These are phyloP conservation scores for Hypsopygia costalis DNA, from an alignment of 2,888 invertebrate genomes.

Conservation along the genomic window DNA sequence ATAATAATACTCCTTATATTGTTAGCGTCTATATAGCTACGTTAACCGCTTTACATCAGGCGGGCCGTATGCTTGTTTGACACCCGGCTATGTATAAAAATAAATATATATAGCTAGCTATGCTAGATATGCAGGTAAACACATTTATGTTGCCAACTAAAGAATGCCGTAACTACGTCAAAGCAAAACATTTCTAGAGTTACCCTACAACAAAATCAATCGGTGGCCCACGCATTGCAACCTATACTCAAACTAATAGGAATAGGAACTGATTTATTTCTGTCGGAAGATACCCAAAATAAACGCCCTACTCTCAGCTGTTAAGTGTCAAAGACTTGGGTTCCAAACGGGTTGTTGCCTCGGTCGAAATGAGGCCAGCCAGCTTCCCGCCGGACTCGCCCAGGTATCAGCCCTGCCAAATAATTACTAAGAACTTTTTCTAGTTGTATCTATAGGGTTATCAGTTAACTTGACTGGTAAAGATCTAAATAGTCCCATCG, in stretches of 20 bases:
- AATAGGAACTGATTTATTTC: constrained; percentile 55
- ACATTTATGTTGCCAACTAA: too few relatives aligned
- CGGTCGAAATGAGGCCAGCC: constrained; percentile 45
- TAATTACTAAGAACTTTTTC: constrained; percentile 2
- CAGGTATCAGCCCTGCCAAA: constrained; percentile 33
- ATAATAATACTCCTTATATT: too few relatives aligned
- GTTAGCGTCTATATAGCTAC: too few relatives aligned
- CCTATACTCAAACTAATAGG: constrained; percentile 34
- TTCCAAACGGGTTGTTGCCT: constrained; percentile 50
- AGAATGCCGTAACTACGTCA: background rate
- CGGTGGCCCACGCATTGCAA: constrained; percentile 5
- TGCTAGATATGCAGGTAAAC: too few relatives aligned
- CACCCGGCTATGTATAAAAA: too few relatives aligned
- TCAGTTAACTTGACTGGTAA: too few relatives aligned
- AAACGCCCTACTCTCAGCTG: constrained; percentile 51
- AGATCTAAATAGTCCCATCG: too few relatives aligned
- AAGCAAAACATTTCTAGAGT: background rate
- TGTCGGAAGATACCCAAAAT: constrained; percentile 48
- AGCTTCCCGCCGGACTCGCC: constrained; percentile 40
- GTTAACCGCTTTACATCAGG: too few relatives aligned
- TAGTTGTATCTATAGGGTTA: too few relatives aligned
- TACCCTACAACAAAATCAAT: constrained; percentile 2
- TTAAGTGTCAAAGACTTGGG: constrained; percentile 57
- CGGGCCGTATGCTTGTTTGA: too few relatives aligned
- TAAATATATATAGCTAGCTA: too few relatives aligned